Evolutionary conservation across 2,888 invertebrate species (phyloP), one percentile per base, ranked within the genome.

Genomic region (Timandra comae): DNA sequence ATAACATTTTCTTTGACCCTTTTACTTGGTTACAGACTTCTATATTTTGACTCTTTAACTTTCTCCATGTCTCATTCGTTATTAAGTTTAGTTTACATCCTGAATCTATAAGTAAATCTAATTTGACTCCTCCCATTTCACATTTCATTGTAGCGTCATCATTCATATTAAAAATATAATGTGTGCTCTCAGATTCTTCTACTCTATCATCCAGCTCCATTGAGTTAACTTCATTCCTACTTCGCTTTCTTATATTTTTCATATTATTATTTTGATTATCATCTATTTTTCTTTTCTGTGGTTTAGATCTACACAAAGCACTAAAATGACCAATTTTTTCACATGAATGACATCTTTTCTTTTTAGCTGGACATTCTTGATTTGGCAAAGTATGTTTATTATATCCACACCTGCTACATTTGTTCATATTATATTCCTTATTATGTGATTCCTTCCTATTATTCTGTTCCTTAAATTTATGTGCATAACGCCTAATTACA

Each of bases 101-200:
- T 5, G 52, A 52, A 12, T 48, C 49, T n/a, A 49, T 43, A 2
- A 52, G 13, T 46, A 52, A 41, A 1, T 46, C 12, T 7, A 50
- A 22, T 24, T 52, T 49, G 12, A 52, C 46, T 19, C 40, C 41
- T 9, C 47, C 52, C 5, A 49, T 29, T 35, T 38, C 20, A 48
- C 43, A 36, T 49, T 51, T 10, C 11, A 46, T 26, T 35, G 22
- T 34, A 3, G 31, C 35, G 20, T 52, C 47, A 19, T 41, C 34
- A 11, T 35, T 22, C 6, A 34, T 32, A 20, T 35, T n/a, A 9
- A 40, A 36, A 19, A 38, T 11, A 7, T 35, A 35, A 3, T 31
- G 9, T 3, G 19, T 12, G 8, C 30, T 13, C 16, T 30, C 35
- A 7, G 29, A 7, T 16, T 30, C 12, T 16, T 7, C 21, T 21